phyloP scores from a whole-genome alignment of 2,113 vertebrate species.

The Planiliza haematocheilus region DNA sequence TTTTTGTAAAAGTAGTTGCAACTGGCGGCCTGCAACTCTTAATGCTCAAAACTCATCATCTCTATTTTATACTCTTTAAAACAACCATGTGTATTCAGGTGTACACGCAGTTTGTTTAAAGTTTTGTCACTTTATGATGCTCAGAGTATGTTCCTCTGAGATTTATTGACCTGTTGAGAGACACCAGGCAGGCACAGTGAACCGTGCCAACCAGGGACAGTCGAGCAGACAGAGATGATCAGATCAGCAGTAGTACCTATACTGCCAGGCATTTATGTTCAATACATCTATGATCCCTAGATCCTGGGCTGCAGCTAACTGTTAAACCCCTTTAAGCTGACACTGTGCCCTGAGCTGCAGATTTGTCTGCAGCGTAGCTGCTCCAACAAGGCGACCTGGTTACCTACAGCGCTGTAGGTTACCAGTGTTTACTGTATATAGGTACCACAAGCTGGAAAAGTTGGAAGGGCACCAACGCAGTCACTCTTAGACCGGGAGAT shows the following conservation, averaged over 20 bases:
- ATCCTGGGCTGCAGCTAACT: slow-evolving; percentile 50
- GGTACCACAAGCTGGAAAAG: slow-evolving; percentile 24
- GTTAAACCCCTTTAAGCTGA: slow-evolving; percentile 79
- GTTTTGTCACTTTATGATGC: slow-evolving; percentile 36
- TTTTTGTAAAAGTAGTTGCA: not conserved
- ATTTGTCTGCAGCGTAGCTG: slow-evolving; percentile 60
- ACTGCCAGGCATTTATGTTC: slow-evolving; percentile 44
- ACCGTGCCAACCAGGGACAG: slow-evolving; percentile 32
- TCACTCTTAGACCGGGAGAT: slow-evolving; percentile 38
- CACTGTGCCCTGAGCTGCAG: slow-evolving; percentile 64
- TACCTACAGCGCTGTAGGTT: slow-evolving; percentile 56
- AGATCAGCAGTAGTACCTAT: slow-evolving; percentile 52
- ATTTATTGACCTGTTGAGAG: slow-evolving; percentile 55
- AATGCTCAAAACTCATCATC: not conserved
- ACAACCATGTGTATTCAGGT: slow-evolving; percentile 20
- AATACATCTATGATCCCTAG: slow-evolving; percentile 52
- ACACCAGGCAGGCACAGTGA: slow-evolving; percentile 23
- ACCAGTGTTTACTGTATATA: slow-evolving; percentile 64
- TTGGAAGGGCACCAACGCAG: slow-evolving; percentile 23
- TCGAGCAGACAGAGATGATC: slow-evolving; percentile 50
- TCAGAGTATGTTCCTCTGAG: slow-evolving; percentile 26
- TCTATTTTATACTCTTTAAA: slow-evolving; percentile 12
- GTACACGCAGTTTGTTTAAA: slow-evolving; percentile 31
- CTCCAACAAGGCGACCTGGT: slow-evolving; percentile 62
- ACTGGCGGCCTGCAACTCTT: not conserved